Evolutionary conservation across 2,797 vertebrate genomes (phyloP).

Genomic region (Pangasius djambal): DNA sequence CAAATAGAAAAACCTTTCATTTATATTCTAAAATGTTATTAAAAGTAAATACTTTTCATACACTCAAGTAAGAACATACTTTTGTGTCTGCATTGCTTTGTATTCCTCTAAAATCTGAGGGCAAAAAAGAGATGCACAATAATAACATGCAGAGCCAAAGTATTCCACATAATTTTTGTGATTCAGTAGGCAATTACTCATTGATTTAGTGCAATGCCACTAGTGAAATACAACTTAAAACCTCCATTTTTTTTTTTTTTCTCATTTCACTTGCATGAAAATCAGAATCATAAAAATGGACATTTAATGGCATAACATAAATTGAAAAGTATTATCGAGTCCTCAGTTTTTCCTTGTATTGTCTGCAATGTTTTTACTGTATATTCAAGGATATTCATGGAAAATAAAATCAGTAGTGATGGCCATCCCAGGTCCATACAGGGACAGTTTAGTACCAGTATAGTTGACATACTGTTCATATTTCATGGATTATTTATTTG

Average conservation of each 20-base stretch:
- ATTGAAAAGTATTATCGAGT: not conserved
- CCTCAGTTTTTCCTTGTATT: not conserved
- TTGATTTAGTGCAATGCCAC: not conserved
- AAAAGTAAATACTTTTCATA: conserved; percentile 9
- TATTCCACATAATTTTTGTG: conserved; percentile 7
- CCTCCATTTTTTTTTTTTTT: not conserved
- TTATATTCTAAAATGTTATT: not conserved
- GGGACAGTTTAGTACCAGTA: not conserved
- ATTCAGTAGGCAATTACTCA: not conserved
- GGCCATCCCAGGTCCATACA: no score
- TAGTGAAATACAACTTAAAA: not conserved
- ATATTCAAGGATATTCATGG: not conserved
- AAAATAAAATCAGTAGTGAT: not conserved
- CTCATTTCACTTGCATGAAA: not conserved
- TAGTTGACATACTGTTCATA: not conserved
- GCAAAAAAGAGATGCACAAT: not conserved
- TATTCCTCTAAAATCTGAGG: conserved; percentile 7
- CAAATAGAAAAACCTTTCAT: not conserved
- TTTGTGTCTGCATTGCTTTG: not conserved
- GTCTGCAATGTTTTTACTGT: not conserved
- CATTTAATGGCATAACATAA: not conserved
- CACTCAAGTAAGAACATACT: no score
- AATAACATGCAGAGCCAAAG: not conserved
- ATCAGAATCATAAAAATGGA: not conserved
- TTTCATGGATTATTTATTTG: not conserved